Evolutionary conservation across 2,888 invertebrate genomes (phyloP).

Genomic region (Pristionchus mayeri): DNA sequence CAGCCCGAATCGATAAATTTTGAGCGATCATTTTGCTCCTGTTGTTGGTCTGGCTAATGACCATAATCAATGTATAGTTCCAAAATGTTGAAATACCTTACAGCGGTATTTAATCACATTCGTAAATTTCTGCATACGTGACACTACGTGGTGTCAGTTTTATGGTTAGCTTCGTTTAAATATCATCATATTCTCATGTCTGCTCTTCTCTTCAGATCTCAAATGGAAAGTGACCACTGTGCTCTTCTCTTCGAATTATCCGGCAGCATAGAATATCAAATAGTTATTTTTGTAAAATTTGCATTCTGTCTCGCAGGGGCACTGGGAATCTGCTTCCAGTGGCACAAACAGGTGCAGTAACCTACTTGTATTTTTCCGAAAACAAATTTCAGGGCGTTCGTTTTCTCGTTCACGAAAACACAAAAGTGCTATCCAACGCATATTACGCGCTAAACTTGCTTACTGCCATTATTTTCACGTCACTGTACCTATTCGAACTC

Average conservation of each 20-base stretch:
- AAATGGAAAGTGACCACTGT: not conserved
- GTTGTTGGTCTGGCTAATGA: too few relatives aligned
- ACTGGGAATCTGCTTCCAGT: not conserved
- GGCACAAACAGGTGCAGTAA: not conserved
- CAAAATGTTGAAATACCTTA: too few relatives aligned
- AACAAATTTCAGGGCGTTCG: not conserved
- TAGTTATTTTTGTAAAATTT: not conserved
- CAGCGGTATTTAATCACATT: too few relatives aligned
- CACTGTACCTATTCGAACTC: not conserved
- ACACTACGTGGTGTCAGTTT: too few relatives aligned
- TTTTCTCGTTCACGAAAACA: constrained; percentile 1
- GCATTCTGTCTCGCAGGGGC: not conserved
- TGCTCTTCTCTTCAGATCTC: not conserved
- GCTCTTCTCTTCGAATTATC: not conserved
- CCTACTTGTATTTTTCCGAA: not conserved
- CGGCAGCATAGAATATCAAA: not conserved
- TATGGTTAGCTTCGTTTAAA: too few relatives aligned
- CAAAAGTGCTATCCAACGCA: not conserved
- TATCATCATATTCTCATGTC: too few relatives aligned
- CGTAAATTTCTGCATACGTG: too few relatives aligned
- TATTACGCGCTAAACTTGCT: not conserved
- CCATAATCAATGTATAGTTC: too few relatives aligned
- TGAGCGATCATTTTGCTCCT: too few relatives aligned
- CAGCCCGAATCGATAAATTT: too few relatives aligned
- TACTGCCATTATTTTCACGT: not conserved